Conservation (phyloP, 2,113 vertebrate species). For the Oenanthe oenanthe region DNA sequence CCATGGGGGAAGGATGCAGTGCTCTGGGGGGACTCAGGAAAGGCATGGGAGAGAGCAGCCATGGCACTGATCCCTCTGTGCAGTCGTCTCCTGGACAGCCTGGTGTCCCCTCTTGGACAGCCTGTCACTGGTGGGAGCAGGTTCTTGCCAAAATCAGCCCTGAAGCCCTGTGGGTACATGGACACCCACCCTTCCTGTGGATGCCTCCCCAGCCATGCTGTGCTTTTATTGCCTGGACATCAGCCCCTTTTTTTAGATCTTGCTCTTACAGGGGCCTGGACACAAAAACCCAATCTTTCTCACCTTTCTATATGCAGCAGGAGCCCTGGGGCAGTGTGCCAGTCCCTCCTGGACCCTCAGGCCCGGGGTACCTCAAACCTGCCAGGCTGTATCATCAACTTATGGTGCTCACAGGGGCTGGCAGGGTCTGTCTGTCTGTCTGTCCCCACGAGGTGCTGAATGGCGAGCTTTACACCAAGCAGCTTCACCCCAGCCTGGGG, state of each 20-base stretch:
- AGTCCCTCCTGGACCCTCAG: background rate
- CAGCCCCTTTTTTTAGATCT: background rate
- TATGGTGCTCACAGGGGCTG: accelerated
- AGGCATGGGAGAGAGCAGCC: background rate
- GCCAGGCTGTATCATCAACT: accelerated
- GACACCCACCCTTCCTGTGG: background rate
- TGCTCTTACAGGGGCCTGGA: background rate
- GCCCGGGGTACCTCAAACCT: background rate
- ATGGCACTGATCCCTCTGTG: background rate
- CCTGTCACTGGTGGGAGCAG: background rate
- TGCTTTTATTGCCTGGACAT: background rate
- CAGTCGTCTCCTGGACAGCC: background rate
- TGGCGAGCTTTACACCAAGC: background rate
- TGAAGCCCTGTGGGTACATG: accelerated
- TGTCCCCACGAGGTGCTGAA: background rate
- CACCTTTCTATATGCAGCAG: background rate
- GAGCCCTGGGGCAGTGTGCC: background rate
- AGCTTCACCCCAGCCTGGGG: background rate
- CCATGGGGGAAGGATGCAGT: background rate
- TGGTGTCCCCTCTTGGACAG: background rate
- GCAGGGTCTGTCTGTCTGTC: background rate
- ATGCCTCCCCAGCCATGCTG: background rate
- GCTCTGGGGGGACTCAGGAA: accelerated
- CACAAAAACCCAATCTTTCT: background rate
- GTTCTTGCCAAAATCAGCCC: background rate